phyloP scores from a whole-genome alignment of 2,888 invertebrate species.

The Halictus quadricinctus region DNA sequence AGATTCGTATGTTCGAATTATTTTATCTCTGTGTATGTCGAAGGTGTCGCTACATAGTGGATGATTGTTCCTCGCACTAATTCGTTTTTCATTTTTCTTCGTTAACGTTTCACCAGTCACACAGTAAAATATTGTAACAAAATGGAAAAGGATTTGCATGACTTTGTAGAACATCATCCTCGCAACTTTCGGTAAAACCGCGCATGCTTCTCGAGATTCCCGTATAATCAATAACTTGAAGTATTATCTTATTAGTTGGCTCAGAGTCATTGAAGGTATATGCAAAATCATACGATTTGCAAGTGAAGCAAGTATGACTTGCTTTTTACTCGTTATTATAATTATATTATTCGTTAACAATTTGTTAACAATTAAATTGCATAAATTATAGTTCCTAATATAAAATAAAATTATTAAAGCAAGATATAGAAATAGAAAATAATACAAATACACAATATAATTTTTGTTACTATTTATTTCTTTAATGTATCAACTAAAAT shows the following conservation, averaged over 20 bases:
- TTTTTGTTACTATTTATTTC: conserved; percentile 56
- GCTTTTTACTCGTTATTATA: no score
- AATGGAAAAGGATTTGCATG: conserved; percentile 71
- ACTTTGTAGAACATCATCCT: conserved; percentile 73
- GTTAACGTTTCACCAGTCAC: conserved; percentile 67
- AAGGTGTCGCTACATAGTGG: conserved; percentile 89
- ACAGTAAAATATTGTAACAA: conserved; percentile 71
- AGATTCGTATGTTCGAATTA: conserved; percentile 95
- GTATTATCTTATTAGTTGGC: conserved; percentile 28
- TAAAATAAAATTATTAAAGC: neutral
- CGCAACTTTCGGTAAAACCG: conserved; percentile 38
- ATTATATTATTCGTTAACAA: neutral
- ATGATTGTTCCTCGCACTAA: conserved; percentile 82
- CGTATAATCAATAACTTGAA: conserved; percentile 53
- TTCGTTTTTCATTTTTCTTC: conserved; percentile 75
- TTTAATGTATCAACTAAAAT: conserved; percentile 56
- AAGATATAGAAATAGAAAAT: neutral
- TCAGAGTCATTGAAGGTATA: neutral
- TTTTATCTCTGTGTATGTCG: conserved; percentile 93
- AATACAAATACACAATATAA: neutral
- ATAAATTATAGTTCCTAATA: neutral
- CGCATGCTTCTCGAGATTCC: conserved; percentile 46
- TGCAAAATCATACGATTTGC: neutral
- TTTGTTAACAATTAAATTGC: neutral
- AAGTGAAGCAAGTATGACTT: neutral